Conservation (phyloP, 1,140 invertebrate genomes). For the Liolophura sinensis region DNA sequence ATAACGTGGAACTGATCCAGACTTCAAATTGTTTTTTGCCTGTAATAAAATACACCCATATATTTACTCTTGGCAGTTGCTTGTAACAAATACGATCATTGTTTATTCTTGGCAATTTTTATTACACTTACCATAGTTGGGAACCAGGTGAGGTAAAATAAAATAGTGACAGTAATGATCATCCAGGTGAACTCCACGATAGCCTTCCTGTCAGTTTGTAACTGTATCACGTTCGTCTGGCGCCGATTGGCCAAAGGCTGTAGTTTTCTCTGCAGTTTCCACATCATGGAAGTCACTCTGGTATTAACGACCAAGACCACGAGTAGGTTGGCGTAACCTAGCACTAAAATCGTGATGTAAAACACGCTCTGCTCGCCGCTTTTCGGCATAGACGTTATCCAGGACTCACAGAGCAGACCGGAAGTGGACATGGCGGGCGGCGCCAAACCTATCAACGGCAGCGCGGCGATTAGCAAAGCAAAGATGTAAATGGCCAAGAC, state of each 20-base stretch:
- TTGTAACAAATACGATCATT: too few relatives aligned
- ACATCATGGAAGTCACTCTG: constrained; percentile 4
- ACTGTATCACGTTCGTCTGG: background rate
- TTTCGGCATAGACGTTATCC: constrained; percentile 27
- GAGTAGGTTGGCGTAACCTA: constrained; percentile 24
- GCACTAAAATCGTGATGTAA: constrained; percentile 29
- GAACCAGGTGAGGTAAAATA: constrained; percentile 29
- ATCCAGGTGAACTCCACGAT: constrained; percentile 22
- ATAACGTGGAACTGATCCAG: too few relatives aligned
- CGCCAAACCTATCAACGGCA: constrained; percentile 38
- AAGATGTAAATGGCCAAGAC: constrained; percentile 22
- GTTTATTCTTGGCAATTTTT: too few relatives aligned
- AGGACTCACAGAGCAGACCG: constrained; percentile 27
- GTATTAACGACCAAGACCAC: background rate
- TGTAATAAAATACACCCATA: too few relatives aligned
- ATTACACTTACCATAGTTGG: constrained; percentile 26
- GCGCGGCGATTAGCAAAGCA: constrained; percentile 25
- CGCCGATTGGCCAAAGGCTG: background rate
- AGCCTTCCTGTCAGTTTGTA: constrained; percentile 21
- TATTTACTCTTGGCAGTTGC: too few relatives aligned
- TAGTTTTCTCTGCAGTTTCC: constrained; percentile 7
- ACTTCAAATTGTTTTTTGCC: too few relatives aligned
- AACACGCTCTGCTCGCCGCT: constrained; percentile 19
- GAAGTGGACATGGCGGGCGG: constrained; percentile 21
- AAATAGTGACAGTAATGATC: constrained; percentile 18